Evolutionary conservation across 2,113 vertebrate species (phyloP).

Genomic region (Melanocharis versteri): DNA sequence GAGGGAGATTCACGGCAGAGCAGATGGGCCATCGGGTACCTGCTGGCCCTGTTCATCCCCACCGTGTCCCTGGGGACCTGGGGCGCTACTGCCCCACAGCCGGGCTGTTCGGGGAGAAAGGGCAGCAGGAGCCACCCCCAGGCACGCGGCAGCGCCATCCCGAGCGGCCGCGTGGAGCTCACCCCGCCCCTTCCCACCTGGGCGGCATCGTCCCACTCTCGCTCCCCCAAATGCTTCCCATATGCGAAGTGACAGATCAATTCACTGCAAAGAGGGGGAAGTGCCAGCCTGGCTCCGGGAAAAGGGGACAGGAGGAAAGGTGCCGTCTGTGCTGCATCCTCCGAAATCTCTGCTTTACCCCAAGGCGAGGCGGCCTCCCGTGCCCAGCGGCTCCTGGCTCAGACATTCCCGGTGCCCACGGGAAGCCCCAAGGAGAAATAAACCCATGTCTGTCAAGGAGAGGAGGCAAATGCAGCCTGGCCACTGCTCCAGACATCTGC

Average conservation of each 20-base stretch:
- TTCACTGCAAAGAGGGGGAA: background rate
- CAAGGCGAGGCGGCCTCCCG: accelerated
- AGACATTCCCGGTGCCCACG: accelerated
- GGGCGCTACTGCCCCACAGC: background rate
- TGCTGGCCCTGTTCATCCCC: background rate
- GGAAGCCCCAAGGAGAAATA: background rate
- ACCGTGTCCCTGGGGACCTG: accelerated
- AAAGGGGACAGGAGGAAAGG: background rate
- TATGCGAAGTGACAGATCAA: accelerated
- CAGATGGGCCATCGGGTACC: background rate
- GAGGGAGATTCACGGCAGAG: background rate
- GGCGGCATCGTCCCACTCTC: background rate
- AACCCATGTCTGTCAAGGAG: accelerated
- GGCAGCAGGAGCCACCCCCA: background rate
- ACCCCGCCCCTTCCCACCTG: background rate
- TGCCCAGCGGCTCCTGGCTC: background rate
- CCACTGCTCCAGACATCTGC: background rate
- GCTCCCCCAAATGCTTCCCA: background rate
- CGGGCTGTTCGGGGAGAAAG: accelerated
- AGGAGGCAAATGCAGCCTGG: background rate
- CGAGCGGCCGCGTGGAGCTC: accelerated
- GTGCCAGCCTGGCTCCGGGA: background rate
- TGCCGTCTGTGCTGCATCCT: background rate
- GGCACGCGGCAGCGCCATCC: accelerated
- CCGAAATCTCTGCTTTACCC: background rate